Evolutionary conservation across 2,888 invertebrate species (phyloP).

Genomic region (Chorisops tibialis): DNA sequence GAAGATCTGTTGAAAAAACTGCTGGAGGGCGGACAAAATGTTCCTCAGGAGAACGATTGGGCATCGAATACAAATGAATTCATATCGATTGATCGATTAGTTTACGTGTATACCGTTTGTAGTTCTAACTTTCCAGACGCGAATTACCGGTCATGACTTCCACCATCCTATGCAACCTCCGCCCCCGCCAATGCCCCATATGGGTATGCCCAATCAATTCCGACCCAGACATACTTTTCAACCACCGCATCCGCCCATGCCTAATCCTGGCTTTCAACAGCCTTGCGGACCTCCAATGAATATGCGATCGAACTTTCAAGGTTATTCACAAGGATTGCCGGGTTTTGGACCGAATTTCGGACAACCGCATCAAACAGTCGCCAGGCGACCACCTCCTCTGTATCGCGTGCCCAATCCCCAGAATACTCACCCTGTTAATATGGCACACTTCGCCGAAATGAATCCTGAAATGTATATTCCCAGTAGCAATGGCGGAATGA

Average conservation of each 20-base stretch:
- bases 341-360: not conserved
- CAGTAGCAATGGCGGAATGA: conserved; percentile 11
- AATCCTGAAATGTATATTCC: conserved; percentile 32
- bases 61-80: conserved; percentile 55
- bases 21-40: conserved; percentile 38
- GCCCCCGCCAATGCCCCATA: conserved; percentile 15
- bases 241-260: conserved; percentile 6
- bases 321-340: not conserved
- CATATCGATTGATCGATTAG: conserved; percentile 59
- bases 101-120: conserved; percentile 46
- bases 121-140: conserved; percentile 46
- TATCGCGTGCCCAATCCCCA: conserved; percentile 31
- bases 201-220: conserved; percentile 21
- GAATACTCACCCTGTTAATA: conserved; percentile 28
- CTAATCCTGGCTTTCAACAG: not conserved
- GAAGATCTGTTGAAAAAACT: conserved; percentile 37
- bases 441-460: conserved; percentile 30
- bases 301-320: conserved; percentile 15
- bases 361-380: not conserved
- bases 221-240: conserved; percentile 18
- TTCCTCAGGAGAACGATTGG: conserved; percentile 44
- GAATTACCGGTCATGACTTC: conserved; percentile 38
- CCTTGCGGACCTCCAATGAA: conserved; percentile 10
- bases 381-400: conserved; percentile 19
- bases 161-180: conserved; percentile 34